Evolutionary conservation across 2,888 invertebrate genomes (phyloP), one percentile per base, ranked within the genome.

Genomic region (Ypsolopha scabrella): DNA sequence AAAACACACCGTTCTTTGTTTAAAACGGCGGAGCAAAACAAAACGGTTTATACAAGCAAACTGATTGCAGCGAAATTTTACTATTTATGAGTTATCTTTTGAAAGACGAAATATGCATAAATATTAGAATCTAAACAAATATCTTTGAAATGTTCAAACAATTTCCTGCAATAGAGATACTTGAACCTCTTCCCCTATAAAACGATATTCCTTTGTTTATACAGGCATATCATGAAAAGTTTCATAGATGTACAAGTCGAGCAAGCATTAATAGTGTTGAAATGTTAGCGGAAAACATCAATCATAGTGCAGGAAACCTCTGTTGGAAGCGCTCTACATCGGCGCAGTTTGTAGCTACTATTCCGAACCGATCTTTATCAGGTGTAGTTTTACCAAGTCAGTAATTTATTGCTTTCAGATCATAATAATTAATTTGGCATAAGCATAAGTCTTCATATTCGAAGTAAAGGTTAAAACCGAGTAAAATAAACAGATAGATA

Each of bases 281-380:
- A 71, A 71, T 61, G 62, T 66, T 62, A 70, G 63, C 72, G 79
- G 80, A 80, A 76, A 70, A 65, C 76, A 79, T 82, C 70, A 76
- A 80, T 82, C 78, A 79, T 76, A 71, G 60, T 60, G 61, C 65
- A 70, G 70, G 75, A 75, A 67, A 68, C 64, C 64, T 62, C 62
- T 66, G 63, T 47, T 51, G 45, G 41, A 43, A 44, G 43, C 9
- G 43, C 24, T 49, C 39, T 49, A 46, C 47, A 52, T 52, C 53
- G 41, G 6, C 24, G 35, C 9, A n/a, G 36, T 38, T 14, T 33
- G 39, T 49, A 35, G 38, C 14, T 48, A 34, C 39, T 24, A 14
- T 37, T 45, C 45, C 45, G 10, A 52, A 47, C 53, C 52, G 39
- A 52, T 58, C 24, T 24, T 24, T 24, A n/a, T n/a, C n/a, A n/a